phyloP scores from a whole-genome alignment of 2,113 vertebrate genomes.

The Stercorarius parasiticus region DNA sequence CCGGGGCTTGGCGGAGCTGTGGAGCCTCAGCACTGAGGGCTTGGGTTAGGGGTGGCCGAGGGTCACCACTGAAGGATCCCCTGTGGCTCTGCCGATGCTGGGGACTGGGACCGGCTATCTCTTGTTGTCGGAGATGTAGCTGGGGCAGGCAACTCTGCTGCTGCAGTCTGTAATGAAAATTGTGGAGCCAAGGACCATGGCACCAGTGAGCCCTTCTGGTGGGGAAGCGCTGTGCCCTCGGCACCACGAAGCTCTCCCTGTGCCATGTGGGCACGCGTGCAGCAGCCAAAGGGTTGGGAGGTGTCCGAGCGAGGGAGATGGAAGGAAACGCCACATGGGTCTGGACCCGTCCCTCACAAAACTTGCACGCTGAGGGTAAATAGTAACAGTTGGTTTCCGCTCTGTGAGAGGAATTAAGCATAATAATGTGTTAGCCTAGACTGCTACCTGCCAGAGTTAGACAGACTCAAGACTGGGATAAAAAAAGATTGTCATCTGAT shows the following conservation, averaged over 20 bases:
- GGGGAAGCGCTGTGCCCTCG: rapidly evolving
- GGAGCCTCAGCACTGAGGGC: neutral
- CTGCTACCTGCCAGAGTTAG: slow-evolving; percentile 60
- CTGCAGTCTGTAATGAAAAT: neutral
- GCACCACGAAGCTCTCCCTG: neutral
- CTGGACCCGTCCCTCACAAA: neutral
- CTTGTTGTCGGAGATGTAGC: neutral
- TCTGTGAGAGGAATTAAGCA: slow-evolving; percentile 29
- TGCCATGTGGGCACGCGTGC: rapidly evolving
- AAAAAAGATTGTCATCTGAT: slow-evolving; percentile 61
- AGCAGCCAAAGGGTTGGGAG: neutral
- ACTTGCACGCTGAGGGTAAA: neutral
- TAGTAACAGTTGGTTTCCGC: slow-evolving; percentile 31
- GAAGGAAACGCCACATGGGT: neutral
- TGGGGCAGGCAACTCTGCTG: neutral
- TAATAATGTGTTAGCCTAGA: slow-evolving; percentile 56
- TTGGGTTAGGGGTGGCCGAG: neutral
- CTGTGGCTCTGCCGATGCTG: rapidly evolving
- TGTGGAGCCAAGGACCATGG: rapidly evolving
- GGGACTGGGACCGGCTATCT: neutral
- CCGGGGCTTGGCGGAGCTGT: neutral
- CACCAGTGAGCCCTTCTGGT: neutral
- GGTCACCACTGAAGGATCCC: neutral
- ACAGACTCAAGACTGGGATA: slow-evolving; percentile 32
- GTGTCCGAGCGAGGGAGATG: neutral